phyloP scores from a whole-genome alignment of 2,113 vertebrate genomes.

The Apistogramma diplotaenia region DNA sequence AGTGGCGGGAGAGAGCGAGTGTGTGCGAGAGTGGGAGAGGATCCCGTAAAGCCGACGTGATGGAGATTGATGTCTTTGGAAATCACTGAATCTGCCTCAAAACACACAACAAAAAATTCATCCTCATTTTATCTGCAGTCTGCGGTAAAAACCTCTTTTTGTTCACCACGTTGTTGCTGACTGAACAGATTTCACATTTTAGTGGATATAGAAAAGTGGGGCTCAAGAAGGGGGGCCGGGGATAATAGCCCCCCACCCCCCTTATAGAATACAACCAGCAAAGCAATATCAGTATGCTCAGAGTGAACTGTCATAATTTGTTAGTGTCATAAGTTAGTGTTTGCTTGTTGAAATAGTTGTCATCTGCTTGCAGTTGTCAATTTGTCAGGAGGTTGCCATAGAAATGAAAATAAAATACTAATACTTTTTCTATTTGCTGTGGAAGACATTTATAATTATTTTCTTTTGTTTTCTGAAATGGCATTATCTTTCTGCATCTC shows the following conservation, averaged over 20 bases:
- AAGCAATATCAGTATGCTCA: neutral
- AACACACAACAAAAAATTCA: conserved; percentile 7
- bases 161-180: neutral
- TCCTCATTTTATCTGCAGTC: conserved; percentile 7
- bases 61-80: conserved; percentile 63
- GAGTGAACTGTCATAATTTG: neutral
- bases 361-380: too few relatives aligned
- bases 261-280: neutral
- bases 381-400: too few relatives aligned
- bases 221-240: neutral
- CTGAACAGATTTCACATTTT: neutral
- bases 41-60: conserved; percentile 46
- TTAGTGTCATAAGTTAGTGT: neutral
- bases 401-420: too few relatives aligned
- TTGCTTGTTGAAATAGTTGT: too few relatives aligned
- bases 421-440: too few relatives aligned
- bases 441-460: too few relatives aligned
- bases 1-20: conserved; percentile 37
- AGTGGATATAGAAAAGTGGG: neutral
- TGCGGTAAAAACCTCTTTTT: neutral
- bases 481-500: too few relatives aligned
- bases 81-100: conserved; percentile 40
- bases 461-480: too few relatives aligned
- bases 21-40: neutral
- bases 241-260: neutral